Evolutionary conservation across 2,888 invertebrate genomes (phyloP), one percentile per base, ranked within the genome.

Genomic region (Melipona beecheii): DNA sequence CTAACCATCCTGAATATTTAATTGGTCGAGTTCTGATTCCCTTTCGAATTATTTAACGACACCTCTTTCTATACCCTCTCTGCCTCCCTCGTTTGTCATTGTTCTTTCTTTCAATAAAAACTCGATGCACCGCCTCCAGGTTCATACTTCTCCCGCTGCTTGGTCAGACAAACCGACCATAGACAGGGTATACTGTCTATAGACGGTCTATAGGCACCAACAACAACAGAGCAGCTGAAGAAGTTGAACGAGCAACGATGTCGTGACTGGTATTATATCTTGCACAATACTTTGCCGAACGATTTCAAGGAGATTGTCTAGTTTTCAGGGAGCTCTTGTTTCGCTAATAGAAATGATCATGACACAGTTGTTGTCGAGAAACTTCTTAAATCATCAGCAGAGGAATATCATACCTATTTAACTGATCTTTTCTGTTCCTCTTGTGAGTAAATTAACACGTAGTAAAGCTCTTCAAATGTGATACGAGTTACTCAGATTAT

Each of bases 181-280:
- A 83, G 81, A 81, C 83, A 80, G 83, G 81, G 73, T 77, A 84
- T 86, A 73, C 74, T 73, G 88, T 78, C 80, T 88, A 85, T 86
- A 83, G 86, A 77, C 79, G 6, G 68, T 70, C 81, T 72, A 73
- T 81, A 69, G 70, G 68, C 76, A 5, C 2, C 43, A 19, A 50
- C n/a, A 13, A 52, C 43, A 2, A 43, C 1, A 43, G 43, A 43
- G 71, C 78, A 83, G 72, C 50, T 9, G 24, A 54, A 68, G 31
- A 78, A 84, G 84, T 74, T 62, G 62, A 52, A 54, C 56, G 52
- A 65, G 31, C 31, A 24, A 2, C 17, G 3, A 72, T 4, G 2
- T 24, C n/a, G 27, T 24, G 50, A 62, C 27, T 43, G 36, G 6
- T 49, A 31, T 31, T 31, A 31, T 31, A 17, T 62, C 60, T 75